Evolutionary conservation across 2,113 vertebrate species (phyloP), one percentile per base, ranked within the genome.

Genomic region (Ceyx margarethae): DNA sequence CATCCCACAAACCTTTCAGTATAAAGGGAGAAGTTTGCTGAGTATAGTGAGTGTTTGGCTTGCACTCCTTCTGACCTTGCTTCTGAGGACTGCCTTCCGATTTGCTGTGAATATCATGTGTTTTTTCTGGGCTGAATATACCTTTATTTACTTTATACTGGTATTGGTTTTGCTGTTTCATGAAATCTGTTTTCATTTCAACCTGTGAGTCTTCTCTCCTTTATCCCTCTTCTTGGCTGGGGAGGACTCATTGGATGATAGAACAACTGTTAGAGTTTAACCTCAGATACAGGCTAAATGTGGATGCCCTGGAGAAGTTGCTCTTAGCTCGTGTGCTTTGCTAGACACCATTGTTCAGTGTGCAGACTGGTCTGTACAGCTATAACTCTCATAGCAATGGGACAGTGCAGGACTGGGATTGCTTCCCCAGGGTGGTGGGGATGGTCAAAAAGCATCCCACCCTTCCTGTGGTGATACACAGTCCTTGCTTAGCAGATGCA

Each of bases 351-450:
- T 10, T 33, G 21, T 28, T 82, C 76, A 73, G 60, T 6, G 23
- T 17, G 4, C 6, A 11, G 1, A 1, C 3, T 62, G 65, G 23
- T 33, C 28, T 2, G 0, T 0, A 1, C 25, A 66, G 42, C 54
- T 43, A 7, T n/a, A 11, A 31, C 51, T 92, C 17, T 20, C 7
- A 17, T 2, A 23, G 29, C 0, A 1, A 28, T 23, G 14, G 20
- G 23, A 50, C 7, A 66, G 11, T 1, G 17, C 0, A 4, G 50
- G 33, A 42, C 58, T 31, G 29, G 23, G 15, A 25, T 53, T 57
- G 40, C 7, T 76, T 10, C 72, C 29, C 58, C 68, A 40, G 68
- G 61, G 29, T 18, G 5, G 21, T 69, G 31, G 42, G 7, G 13
- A 48, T 10, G 19, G 48, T 35, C 4, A 57, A 43, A 92, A 77